Conservation (phyloP, 64 coral and sea anemone species). For the Platygyra sinensis region DNA sequence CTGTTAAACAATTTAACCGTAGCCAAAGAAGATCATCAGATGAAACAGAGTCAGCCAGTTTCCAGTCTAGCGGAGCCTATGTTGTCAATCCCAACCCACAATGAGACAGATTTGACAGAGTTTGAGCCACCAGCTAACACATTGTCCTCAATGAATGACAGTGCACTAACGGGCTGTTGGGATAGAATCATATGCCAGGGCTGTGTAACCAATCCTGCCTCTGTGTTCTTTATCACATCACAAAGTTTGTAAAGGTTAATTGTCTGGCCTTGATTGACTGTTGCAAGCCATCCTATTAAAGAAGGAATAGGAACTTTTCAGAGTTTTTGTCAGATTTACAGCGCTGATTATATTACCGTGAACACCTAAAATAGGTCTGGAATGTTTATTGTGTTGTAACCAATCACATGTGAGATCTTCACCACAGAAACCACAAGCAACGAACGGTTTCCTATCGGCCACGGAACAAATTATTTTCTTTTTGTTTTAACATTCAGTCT, state of each 20-base stretch:
- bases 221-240: constrained; percentile 63
- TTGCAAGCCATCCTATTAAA: constrained; percentile 72
- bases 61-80: constrained; percentile 25
- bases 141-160: constrained; percentile 81
- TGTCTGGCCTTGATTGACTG: constrained; percentile 78
- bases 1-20: no score
- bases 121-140: constrained; percentile 70
- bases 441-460: no score
- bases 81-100: constrained; percentile 79
- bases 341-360: no score
- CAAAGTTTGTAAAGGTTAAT: constrained; percentile 83
- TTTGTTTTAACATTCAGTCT: no score
- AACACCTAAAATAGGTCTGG: no score
- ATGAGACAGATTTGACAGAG: constrained; percentile 66
- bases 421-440: no score
- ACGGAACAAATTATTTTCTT: no score
- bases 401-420: no score
- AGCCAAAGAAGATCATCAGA: neutral
- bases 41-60: neutral
- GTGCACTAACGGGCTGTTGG: constrained; percentile 38
- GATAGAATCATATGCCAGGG: constrained; percentile 86
- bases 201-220: constrained; percentile 72
- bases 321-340: neutral
- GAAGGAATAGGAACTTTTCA: neutral
- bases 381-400: no score